Evolutionary conservation across 2,797 vertebrate species (phyloP).

Genomic region (Acanthis flammea): DNA sequence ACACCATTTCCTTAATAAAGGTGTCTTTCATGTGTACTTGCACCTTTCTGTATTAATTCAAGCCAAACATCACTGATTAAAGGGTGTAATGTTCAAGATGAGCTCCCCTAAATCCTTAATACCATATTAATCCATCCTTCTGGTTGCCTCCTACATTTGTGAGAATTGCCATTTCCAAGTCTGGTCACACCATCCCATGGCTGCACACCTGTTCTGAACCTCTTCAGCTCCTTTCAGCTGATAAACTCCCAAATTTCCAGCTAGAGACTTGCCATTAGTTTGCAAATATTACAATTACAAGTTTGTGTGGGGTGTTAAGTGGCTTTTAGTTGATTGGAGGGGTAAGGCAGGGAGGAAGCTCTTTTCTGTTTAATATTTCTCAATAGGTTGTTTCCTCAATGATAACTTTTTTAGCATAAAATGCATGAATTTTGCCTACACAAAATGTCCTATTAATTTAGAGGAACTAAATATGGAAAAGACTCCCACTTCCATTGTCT

Average conservation of each 20-base stretch:
- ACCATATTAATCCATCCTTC: background rate
- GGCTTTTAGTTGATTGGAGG: background rate
- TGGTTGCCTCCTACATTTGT: background rate
- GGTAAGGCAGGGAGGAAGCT: background rate
- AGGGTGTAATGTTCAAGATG: background rate
- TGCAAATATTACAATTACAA: background rate
- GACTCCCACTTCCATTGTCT: conserved; percentile 9
- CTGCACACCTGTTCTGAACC: background rate
- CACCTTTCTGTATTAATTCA: background rate
- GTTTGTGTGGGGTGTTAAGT: background rate
- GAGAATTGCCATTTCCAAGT: background rate
- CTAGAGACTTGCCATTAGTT: background rate
- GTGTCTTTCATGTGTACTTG: background rate
- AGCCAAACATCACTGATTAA: background rate
- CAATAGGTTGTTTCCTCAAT: background rate
- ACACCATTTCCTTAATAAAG: background rate
- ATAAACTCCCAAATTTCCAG: background rate
- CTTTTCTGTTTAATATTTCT: background rate
- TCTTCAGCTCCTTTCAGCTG: background rate
- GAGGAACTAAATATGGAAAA: background rate
- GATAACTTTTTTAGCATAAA: background rate
- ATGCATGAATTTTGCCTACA: background rate
- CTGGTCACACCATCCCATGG: background rate
- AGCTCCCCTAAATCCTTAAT: background rate
- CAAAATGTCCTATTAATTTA: background rate